Conservation (phyloP, 2,113 vertebrate species). For the Colossoma macropomum region DNA sequence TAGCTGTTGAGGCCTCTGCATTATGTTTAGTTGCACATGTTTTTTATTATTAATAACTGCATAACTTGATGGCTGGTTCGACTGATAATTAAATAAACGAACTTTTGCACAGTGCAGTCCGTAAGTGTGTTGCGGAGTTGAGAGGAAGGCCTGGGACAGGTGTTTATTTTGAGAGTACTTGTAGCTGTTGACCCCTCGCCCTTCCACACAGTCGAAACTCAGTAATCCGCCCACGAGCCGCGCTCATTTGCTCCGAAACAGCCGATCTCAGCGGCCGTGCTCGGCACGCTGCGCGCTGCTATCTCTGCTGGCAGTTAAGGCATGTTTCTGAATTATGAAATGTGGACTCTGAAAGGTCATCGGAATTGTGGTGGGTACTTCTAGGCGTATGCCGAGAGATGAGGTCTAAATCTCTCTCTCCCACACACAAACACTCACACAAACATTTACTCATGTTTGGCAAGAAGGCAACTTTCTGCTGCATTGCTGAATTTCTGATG, state of each 20-base stretch:
- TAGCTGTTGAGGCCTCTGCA: too few species aligned
- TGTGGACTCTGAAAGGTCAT: constrained; percentile 48
- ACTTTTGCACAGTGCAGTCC: too few species aligned
- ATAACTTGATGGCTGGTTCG: too few species aligned
- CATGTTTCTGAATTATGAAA: constrained; percentile 51
- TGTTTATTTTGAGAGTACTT: constrained; percentile 46
- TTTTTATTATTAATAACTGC: too few species aligned
- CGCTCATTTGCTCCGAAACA: constrained; percentile 16
- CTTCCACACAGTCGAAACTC: constrained; percentile 43
- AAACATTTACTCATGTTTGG: constrained; percentile 50
- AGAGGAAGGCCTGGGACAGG: constrained; percentile 38
- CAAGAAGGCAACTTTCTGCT: constrained; percentile 41
- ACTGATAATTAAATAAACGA: too few species aligned
- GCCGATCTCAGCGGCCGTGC: constrained; percentile 36
- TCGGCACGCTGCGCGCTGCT: constrained; percentile 23
- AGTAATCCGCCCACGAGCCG: constrained; percentile 46
- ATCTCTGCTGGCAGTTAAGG: constrained; percentile 25
- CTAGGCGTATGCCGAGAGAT: constrained; percentile 32
- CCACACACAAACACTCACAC: constrained; percentile 38
- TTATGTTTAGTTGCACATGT: too few species aligned
- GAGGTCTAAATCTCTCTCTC: constrained; percentile 33
- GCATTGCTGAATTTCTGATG: constrained; percentile 66
- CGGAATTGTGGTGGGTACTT: constrained; percentile 38
- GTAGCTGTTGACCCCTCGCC: constrained; percentile 25
- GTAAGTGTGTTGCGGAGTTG: background rate